A percentile compares a stretch with the other conserved stretches of the same genome.
phyloP scores from a whole-genome alignment of 92 coral and sea anemone genomes.

The Bergia puertoricense region DNA sequence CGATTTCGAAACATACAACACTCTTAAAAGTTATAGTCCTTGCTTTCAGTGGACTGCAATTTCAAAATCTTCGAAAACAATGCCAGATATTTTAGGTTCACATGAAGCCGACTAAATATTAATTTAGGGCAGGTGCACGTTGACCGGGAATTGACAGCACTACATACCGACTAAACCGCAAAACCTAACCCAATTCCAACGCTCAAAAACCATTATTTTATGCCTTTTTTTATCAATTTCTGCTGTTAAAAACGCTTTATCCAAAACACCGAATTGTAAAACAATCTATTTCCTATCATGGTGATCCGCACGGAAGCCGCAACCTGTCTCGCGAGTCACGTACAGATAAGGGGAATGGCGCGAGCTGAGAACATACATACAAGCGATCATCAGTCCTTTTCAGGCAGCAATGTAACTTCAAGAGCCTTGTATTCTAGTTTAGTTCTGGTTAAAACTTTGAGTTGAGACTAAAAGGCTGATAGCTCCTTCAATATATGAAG shows the following conservation, averaged over 20 bases:
- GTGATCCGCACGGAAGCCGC: not conserved
- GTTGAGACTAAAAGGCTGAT: not conserved
- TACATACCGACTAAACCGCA: slow-evolving; percentile 1
- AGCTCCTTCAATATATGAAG: not conserved
- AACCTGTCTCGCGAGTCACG: not conserved
- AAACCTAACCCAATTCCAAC: not conserved
- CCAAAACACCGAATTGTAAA: not conserved
- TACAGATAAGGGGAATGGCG: not conserved
- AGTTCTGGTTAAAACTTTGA: not conserved
- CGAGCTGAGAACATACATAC: not conserved
- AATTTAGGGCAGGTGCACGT: not conserved
- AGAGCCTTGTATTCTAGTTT: not conserved
- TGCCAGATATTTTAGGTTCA: not conserved
- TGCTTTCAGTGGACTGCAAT: too few species aligned
- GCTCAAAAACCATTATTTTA: not conserved
- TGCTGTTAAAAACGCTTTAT: not conserved
- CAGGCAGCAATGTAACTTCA: not conserved
- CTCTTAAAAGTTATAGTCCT: too few species aligned
- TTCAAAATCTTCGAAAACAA: not conserved
- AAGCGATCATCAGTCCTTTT: not conserved
- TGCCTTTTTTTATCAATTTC: not conserved
- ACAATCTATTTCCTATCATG: not conserved
- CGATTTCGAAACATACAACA: too few species aligned
- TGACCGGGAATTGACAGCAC: not conserved
- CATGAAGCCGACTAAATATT: not conserved